Evolutionary conservation across 1,140 invertebrate species (phyloP), one percentile per base, ranked within the genome.

Genomic region (Hyles euphorbiae): DNA sequence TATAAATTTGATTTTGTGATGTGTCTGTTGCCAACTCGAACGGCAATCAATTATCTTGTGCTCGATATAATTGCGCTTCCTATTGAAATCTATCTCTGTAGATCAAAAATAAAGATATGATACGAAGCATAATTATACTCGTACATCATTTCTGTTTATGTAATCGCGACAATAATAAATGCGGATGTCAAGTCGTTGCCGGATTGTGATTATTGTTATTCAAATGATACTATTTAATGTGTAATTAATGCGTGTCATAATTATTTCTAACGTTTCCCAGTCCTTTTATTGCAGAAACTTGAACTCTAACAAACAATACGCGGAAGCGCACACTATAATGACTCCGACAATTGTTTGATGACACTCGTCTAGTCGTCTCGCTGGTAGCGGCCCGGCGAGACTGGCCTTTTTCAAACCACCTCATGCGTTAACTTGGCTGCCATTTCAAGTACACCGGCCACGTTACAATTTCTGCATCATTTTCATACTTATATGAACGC

Each of bases 331-430:
- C 60, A 48, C 32, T 52, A 54, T 54, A 67, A 68, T 64, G 46
- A 65, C 40, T 63, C 52, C 50, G 34, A 53, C 60, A 68, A 68
- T 74, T 69, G 61, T 62, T 63, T 70, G 60, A 75, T 72, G 66
- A 58, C 63, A 68, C 70, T 68, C 51, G 65, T 68, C 62, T 70
- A 73, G 70, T 50, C 47, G 54, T 53, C 56, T 60, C 54, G 11
- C 47, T 68, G 58, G 55, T 65, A 57, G 52, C 63, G 55, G 47
- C 54, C 56, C 45, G 43, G 60, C 56, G 54, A 58, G 56, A 57
- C 51, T 32, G 36, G 54, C 51, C 45, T 49, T 59, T 53, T 58
- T 58, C 34, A 22, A 56, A 58, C 45, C 44, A 54, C 22, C 52
- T 49, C 46, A 58, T 58, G 51, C 46, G 12, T 61, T 56, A 36